These are phyloP conservation scores for Biston stratarius DNA, from an alignment of 2,888 invertebrate species.

Conservation along the genomic window DNA sequence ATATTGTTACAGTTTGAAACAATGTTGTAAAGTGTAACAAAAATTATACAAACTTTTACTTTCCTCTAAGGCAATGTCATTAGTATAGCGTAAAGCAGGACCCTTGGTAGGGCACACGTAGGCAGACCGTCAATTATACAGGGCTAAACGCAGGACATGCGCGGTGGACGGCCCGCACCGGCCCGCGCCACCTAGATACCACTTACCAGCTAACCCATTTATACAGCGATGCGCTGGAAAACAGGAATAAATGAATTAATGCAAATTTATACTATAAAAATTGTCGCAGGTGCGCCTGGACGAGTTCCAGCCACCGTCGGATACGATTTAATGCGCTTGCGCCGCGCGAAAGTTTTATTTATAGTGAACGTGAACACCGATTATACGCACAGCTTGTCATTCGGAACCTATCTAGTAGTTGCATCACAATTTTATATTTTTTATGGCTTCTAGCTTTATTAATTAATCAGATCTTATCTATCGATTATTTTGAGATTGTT, in stretches of 20 bases:
- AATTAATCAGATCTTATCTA: too few relatives aligned
- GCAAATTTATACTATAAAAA: constrained; percentile 87
- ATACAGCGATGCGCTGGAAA: constrained; percentile 74
- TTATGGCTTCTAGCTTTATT: too few relatives aligned
- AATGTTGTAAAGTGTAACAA: too few relatives aligned
- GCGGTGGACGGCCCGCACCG: constrained; percentile 48
- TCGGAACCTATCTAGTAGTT: constrained; percentile 7
- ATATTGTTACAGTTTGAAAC: too few relatives aligned
- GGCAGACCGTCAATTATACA: constrained; percentile 51
- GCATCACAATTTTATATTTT: not conserved
- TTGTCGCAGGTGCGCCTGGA: constrained; percentile 84
- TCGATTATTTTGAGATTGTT: too few relatives aligned
- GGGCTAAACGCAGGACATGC: constrained; percentile 48
- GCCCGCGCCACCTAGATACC: constrained; percentile 70
- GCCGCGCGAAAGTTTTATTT: constrained; percentile 81
- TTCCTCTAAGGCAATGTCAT: constrained; percentile 7
- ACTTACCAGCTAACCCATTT: constrained; percentile 86
- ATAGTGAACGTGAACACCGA: constrained; percentile 69
- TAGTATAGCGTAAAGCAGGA: not conserved
- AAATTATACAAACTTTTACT: too few relatives aligned
- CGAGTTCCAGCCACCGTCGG: constrained; percentile 78
- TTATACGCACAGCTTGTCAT: constrained; percentile 52
- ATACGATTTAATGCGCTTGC: constrained; percentile 84
- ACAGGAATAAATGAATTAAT: constrained; percentile 86
- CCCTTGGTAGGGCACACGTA: constrained; percentile 38